These are phyloP conservation scores for Drosophila mercatorum DNA, from an alignment of 2,888 invertebrate genomes.

Conservation along the genomic window DNA sequence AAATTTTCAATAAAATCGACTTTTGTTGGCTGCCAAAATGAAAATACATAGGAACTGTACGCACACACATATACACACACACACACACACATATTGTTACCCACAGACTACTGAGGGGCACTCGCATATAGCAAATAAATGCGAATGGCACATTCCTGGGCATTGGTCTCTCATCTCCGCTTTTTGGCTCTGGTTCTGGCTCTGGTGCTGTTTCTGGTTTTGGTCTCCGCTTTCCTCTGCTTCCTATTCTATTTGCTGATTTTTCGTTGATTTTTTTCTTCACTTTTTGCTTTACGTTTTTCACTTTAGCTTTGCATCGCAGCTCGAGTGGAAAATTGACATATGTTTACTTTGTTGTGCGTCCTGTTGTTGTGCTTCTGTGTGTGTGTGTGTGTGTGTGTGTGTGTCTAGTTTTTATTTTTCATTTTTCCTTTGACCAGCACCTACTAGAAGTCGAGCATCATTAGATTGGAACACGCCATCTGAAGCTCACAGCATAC, in stretches of 20 bases:
- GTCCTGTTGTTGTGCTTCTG: slow-evolving; percentile 29
- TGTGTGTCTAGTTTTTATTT: slow-evolving; percentile 24
- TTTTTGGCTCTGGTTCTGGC: slow-evolving; percentile 13
- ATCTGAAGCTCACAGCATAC: slow-evolving; percentile 15
- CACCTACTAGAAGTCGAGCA: slow-evolving; percentile 50
- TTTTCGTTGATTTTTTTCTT: slow-evolving; percentile 15
- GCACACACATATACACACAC: slow-evolving; percentile 13
- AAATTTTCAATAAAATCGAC: slow-evolving; percentile 71
- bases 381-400: slow-evolving; percentile 21
- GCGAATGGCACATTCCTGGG: slow-evolving; percentile 66
- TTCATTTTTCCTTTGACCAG: slow-evolving; percentile 31
- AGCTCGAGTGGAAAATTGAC: slow-evolving; percentile 81
- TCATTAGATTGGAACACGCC: slow-evolving; percentile 59
- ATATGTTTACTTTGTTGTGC: slow-evolving; percentile 78
- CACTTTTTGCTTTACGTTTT: slow-evolving; percentile 62
- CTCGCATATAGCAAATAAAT: slow-evolving; percentile 39
- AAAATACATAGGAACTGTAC: slow-evolving; percentile 45
- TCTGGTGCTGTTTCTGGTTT: slow-evolving; percentile 15
- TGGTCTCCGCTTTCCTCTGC: slow-evolving; percentile 36
- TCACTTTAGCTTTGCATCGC: slow-evolving; percentile 77
- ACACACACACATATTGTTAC: slow-evolving; percentile 3
- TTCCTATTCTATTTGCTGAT: slow-evolving; percentile 45
- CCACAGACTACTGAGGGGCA: slow-evolving; percentile 5
- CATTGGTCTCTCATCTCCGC: slow-evolving; percentile 43
- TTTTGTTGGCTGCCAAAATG: slow-evolving; percentile 73